These are phyloP conservation scores for Gerris lacustris DNA, from an alignment of 2,888 invertebrate species.

Conservation along the genomic window DNA sequence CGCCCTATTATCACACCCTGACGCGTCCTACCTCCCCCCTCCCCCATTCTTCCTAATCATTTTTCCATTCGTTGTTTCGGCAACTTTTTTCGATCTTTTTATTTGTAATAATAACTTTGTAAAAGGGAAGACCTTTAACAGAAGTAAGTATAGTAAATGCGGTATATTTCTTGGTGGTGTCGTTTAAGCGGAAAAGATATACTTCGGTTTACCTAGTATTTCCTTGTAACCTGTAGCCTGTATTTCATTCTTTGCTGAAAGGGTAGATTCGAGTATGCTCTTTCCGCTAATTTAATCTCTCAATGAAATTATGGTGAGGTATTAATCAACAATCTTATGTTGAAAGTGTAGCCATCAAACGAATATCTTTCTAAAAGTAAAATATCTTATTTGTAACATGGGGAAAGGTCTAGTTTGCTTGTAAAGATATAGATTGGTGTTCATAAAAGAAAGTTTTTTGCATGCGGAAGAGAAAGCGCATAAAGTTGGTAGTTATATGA, in stretches of 20 bases:
- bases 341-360: no score
- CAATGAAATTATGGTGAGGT: not conserved
- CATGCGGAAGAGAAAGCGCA: no score
- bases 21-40: slow-evolving; percentile 5
- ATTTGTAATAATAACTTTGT: slow-evolving; percentile 5
- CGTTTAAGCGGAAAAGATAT: slow-evolving; percentile 1
- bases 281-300: not conserved
- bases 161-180: not conserved
- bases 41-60: slow-evolving; percentile 14
- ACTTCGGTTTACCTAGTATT: not conserved
- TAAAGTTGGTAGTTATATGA: no score
- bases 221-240: not conserved
- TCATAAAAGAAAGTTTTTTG: no score
- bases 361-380: no score
- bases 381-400: no score
- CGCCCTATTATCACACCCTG: slow-evolving; percentile 1
- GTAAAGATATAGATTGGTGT: no score
- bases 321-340: no score
- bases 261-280: not conserved
- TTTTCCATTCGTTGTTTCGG: not conserved
- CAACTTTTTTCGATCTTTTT: not conserved
- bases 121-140: no score
- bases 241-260: not conserved
- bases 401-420: no score
- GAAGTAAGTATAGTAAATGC: no score